phyloP scores from a whole-genome alignment of 1,140 invertebrate genomes.

The Atta cephalotes region DNA sequence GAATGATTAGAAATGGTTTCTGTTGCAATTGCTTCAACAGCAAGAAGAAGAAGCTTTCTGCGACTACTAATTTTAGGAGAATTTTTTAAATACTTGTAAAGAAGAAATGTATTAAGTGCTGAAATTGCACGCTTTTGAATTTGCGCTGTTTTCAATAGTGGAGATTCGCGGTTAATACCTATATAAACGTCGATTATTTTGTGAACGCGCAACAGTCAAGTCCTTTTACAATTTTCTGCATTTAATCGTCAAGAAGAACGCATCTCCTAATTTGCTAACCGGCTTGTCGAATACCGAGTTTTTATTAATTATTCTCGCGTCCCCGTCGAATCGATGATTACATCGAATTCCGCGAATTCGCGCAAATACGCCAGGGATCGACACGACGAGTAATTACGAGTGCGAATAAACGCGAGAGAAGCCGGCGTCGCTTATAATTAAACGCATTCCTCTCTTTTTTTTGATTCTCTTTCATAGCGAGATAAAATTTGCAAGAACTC shows the following conservation, averaged over 20 bases:
- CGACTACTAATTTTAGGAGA: background rate
- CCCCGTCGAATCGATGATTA: constrained; percentile 50
- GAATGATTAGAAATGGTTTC: background rate
- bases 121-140: background rate
- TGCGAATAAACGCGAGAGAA: constrained; percentile 49
- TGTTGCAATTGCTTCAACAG: background rate
- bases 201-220: background rate
- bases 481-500: constrained; percentile 66
- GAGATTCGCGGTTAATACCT: background rate
- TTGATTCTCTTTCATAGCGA: constrained; percentile 18
- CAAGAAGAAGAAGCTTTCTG: background rate
- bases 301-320: constrained; percentile 56
- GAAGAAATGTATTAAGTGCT: background rate
- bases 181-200: background rate
- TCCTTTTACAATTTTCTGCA: constrained; percentile 21
- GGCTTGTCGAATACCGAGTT: constrained; percentile 39
- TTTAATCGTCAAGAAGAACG: constrained; percentile 41
- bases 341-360: constrained; percentile 54
- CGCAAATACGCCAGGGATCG: constrained; percentile 32
- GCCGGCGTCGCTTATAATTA: constrained; percentile 48
- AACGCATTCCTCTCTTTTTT: constrained; percentile 51
- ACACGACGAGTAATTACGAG: constrained; percentile 58
- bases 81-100: background rate
- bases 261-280: constrained; percentile 45
- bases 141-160: background rate